A percentile compares a stretch with the other conserved stretches of the same genome.
These are phyloP conservation scores for Miniopterus natalensis DNA, from an alignment of 2,113 vertebrate species.

Conservation along the genomic window DNA sequence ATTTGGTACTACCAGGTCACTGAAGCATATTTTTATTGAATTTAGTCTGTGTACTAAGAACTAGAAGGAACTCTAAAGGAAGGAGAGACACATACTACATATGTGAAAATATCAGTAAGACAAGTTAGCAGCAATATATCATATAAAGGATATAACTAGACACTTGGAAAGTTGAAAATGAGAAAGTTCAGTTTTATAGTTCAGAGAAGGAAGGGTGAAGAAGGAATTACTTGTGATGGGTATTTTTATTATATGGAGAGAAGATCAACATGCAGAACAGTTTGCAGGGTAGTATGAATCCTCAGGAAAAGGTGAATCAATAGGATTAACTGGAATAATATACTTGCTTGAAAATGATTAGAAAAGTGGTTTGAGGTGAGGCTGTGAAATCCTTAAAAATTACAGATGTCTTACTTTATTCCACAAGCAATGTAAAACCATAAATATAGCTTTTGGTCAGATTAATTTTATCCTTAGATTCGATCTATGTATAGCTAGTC, in stretches of 20 bases:
- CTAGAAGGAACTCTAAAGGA: neutral
- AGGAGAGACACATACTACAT: neutral
- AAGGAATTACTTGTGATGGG: neutral
- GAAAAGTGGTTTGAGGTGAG: neutral
- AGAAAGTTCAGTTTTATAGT: neutral
- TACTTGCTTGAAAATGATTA: neutral
- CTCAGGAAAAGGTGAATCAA: neutral
- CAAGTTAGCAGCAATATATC: neutral
- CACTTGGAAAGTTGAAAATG: neutral
- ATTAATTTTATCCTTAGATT: constrained; percentile 14
- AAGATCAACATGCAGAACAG: neutral
- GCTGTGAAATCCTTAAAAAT: constrained; percentile 12
- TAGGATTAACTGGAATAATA: neutral
- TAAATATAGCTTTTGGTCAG: neutral
- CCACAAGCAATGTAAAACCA: neutral
- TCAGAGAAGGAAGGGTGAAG: neutral
- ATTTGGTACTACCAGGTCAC: neutral
- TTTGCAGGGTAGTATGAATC: neutral
- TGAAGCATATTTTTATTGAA: neutral
- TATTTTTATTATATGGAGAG: neutral
- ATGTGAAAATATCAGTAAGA: neutral
- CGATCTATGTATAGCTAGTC: neutral
- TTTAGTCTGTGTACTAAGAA: neutral
- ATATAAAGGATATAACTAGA: neutral
- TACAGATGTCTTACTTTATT: neutral